Conservation (phyloP, 37 sponge, comb jelly and placozoan species). For the Sycon ciliatum region DNA sequence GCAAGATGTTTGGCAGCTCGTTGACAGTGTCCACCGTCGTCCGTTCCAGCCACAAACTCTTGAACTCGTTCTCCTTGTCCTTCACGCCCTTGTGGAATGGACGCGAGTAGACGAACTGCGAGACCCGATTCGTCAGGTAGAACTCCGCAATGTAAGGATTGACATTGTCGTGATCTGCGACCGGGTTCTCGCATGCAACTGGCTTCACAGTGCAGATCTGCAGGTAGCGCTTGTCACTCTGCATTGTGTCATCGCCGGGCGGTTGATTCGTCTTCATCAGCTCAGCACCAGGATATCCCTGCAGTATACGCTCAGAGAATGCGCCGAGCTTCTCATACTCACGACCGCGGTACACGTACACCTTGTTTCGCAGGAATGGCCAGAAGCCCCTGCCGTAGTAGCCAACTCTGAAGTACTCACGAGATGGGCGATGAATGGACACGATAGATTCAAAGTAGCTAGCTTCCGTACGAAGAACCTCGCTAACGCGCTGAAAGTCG, state of each 20-base stretch:
- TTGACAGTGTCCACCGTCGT: slow-evolving; percentile 40
- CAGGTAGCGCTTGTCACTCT: too few species aligned
- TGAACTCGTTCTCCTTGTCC: too few species aligned
- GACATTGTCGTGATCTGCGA: slow-evolving; percentile 31
- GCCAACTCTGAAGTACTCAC: slow-evolving; percentile 67
- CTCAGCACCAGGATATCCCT: slow-evolving; percentile 51
- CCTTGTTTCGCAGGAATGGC: slow-evolving; percentile 56
- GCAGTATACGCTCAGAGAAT: slow-evolving; percentile 48
- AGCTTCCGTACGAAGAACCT: too few species aligned
- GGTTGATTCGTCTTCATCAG: too few species aligned
- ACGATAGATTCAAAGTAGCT: too few species aligned
- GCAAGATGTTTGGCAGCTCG: slow-evolving; percentile 57
- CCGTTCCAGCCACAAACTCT: slow-evolving; percentile 73
- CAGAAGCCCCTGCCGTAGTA: slow-evolving; percentile 64
- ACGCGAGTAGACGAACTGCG: slow-evolving; percentile 45
- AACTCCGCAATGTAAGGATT: slow-evolving; percentile 27
- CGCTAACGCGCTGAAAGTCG: too few species aligned
- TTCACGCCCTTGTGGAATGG: slow-evolving; percentile 61
- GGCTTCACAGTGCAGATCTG: slow-evolving; percentile 67
- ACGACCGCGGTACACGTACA: slow-evolving; percentile 59
- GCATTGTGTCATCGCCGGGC: too few species aligned
- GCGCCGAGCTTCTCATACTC: slow-evolving; percentile 66
- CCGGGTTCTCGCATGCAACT: slow-evolving; percentile 41
- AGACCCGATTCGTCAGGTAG: slow-evolving; percentile 50
- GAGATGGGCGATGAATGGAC: too few species aligned